These are phyloP conservation scores for Cordilura impudica DNA, from an alignment of 2,888 invertebrate genomes.

Conservation along the genomic window DNA sequence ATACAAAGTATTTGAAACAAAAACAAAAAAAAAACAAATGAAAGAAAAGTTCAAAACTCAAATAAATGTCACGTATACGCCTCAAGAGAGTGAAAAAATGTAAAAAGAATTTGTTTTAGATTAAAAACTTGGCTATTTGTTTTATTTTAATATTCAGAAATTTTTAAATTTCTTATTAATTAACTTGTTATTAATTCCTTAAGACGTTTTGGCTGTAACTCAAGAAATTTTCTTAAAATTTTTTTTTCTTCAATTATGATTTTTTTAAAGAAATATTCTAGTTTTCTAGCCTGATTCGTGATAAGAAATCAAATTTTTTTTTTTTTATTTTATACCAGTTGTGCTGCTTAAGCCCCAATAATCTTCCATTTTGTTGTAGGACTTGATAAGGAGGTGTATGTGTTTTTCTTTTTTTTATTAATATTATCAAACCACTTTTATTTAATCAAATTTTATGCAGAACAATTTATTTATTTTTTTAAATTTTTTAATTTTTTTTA, in stretches of 20 bases:
- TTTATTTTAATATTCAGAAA: no score
- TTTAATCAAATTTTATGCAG: constrained; percentile 62
- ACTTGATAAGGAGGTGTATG: constrained; percentile 11
- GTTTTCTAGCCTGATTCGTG: no score
- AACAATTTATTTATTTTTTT: constrained; percentile 30
- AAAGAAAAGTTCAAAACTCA: background rate
- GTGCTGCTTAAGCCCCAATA: constrained; percentile 78
- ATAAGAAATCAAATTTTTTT: no score
- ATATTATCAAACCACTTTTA: constrained; percentile 53
- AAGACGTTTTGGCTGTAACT: no score
- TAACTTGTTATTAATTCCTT: no score
- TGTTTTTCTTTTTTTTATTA: constrained; percentile 43
- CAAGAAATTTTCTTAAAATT: no score
- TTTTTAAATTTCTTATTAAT: no score
- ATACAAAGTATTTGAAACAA: background rate
- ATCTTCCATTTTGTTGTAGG: constrained; percentile 72
- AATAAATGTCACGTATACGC: constrained; percentile 21
- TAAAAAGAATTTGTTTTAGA: no score
- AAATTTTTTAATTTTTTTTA: constrained; percentile 29
- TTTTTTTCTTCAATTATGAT: no score
- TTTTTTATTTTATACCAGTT: constrained; percentile 72
- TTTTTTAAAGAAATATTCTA: no score
- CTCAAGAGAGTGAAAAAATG: background rate
- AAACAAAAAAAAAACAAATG: no score
- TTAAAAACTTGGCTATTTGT: no score